phyloP scores from a whole-genome alignment of 2,797 vertebrate species.

The Allobates femoralis region DNA sequence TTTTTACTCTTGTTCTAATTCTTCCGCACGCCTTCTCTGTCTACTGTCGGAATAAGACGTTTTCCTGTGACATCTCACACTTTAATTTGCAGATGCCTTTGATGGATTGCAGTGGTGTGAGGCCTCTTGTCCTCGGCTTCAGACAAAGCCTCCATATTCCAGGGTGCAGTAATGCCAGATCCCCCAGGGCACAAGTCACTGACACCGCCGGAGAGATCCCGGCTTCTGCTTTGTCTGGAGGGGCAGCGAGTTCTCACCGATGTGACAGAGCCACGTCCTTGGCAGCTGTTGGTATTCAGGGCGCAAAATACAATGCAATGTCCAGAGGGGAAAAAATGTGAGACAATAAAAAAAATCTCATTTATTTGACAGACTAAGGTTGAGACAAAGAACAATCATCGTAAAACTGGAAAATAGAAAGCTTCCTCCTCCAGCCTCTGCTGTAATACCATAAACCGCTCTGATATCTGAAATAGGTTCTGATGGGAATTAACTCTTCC shows the following conservation, averaged over 20 bases:
- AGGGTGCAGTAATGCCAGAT: slow-evolving; percentile 38
- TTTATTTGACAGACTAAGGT: slow-evolving; percentile 58
- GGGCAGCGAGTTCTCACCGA: slow-evolving; percentile 28
- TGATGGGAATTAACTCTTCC: slow-evolving; percentile 11
- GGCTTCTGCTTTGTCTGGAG: slow-evolving; percentile 20
- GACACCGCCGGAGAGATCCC: slow-evolving; percentile 38
- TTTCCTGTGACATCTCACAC: slow-evolving; percentile 27
- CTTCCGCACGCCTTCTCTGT: not conserved
- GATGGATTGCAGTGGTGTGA: slow-evolving; percentile 15
- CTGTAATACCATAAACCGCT: not conserved
- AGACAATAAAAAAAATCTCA: slow-evolving; percentile 55
- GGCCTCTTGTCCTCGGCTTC: slow-evolving; percentile 16
- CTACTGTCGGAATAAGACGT: not conserved
- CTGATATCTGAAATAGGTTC: slow-evolving; percentile 11
- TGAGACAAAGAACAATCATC: slow-evolving; percentile 61
- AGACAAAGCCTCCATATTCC: slow-evolving; percentile 31
- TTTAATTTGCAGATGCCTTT: not conserved
- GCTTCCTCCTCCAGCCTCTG: slow-evolving; percentile 22
- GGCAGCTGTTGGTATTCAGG: slow-evolving; percentile 62
- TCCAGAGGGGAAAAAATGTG: slow-evolving; percentile 50
- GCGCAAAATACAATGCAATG: slow-evolving; percentile 53
- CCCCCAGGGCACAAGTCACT: slow-evolving; percentile 45
- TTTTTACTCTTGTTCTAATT: not conserved
- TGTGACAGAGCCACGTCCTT: slow-evolving; percentile 56
- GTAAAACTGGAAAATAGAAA: slow-evolving; percentile 57